Percentiles rank a stretch among this genome's conserved stretches.
phyloP scores from a whole-genome alignment of 2,113 vertebrate species.

The Tetrax tetrax region DNA sequence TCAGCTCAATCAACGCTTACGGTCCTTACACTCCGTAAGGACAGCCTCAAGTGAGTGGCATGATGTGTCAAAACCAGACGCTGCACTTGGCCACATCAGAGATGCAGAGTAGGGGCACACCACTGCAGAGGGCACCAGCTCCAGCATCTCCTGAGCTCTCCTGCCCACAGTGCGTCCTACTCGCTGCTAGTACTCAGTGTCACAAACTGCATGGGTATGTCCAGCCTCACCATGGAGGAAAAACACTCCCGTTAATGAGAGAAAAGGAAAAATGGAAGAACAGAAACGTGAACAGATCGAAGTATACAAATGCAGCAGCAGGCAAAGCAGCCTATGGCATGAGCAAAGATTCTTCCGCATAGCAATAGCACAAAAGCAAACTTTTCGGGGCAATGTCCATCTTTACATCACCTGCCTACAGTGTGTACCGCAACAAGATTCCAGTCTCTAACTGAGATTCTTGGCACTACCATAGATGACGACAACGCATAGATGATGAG shows the following conservation, averaged over 20 bases:
- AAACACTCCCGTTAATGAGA: background rate
- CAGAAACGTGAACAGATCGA: background rate
- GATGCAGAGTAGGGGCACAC: background rate
- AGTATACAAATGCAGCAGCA: background rate
- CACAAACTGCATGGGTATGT: accelerated
- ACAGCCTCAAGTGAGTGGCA: accelerated
- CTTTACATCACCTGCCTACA: background rate
- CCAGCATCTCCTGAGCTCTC: background rate
- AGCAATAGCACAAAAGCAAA: background rate
- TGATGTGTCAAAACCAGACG: background rate
- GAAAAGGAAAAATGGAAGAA: background rate
- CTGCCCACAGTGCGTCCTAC: background rate
- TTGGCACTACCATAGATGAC: background rate
- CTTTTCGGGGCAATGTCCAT: background rate
- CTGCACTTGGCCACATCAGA: background rate
- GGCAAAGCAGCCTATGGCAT: background rate
- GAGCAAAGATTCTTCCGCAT: background rate
- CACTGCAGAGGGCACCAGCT: background rate
- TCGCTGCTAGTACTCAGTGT: background rate
- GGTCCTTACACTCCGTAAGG: accelerated
- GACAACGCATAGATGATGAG: no score
- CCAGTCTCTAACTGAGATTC: background rate
- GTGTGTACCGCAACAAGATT: accelerated
- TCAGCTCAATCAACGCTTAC: background rate
- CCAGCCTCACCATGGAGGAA: background rate